Percentiles rank a stretch among this genome's conserved stretches.
Conservation (phyloP, 2,113 vertebrate species). For the Ginglymostoma cirratum region DNA sequence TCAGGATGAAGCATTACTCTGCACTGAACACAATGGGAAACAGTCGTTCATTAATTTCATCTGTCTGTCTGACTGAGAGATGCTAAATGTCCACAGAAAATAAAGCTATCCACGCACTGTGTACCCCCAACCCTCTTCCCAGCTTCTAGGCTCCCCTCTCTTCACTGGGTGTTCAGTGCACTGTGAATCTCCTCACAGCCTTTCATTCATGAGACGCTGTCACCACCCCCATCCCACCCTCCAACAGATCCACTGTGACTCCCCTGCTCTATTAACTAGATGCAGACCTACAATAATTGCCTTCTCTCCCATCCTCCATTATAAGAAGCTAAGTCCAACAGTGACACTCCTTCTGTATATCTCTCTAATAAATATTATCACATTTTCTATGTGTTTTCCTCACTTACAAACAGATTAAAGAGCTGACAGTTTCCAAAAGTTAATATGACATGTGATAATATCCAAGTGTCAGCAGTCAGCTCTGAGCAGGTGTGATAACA, state of each 20-base stretch:
- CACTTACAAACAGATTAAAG: not conserved
- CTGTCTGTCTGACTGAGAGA: not conserved
- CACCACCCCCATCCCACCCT: not conserved
- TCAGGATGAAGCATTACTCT: not conserved
- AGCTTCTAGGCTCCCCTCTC: not conserved
- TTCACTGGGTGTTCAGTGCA: not conserved
- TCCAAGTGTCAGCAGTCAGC: constrained; percentile 6
- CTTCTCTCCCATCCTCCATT: not conserved
- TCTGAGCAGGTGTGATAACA: not conserved
- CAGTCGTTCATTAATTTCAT: not conserved
- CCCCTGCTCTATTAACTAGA: not conserved
- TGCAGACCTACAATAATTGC: not conserved
- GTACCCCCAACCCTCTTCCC: not conserved
- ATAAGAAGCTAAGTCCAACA: not conserved
- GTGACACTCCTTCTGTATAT: not conserved
- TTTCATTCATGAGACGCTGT: not conserved
- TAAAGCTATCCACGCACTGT: not conserved
- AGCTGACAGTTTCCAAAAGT: constrained; percentile 7
- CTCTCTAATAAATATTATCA: too few relatives aligned
- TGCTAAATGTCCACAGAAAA: not conserved
- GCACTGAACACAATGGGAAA: not conserved
- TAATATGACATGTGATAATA: constrained; percentile 6
- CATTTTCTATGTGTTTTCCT: not conserved
- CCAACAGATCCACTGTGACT: not conserved
- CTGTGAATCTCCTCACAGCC: not conserved